Evolutionary conservation across 2,888 invertebrate genomes (phyloP).

Genomic region (Metellina segmentata): DNA sequence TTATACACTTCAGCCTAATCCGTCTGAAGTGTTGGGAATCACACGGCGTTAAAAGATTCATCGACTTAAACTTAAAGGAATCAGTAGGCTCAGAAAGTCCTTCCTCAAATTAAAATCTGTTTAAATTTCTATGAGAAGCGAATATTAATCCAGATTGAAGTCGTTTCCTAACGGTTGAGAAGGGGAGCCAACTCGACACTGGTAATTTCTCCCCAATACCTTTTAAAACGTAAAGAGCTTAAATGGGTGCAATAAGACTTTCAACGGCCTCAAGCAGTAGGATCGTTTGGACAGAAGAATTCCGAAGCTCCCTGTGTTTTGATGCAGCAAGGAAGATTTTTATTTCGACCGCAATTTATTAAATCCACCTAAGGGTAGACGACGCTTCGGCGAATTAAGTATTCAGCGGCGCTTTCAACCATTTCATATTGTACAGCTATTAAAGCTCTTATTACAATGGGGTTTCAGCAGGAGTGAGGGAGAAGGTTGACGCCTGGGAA

Average conservation of each 20-base stretch:
- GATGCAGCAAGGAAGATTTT: not conserved
- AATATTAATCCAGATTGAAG: constrained; percentile 7
- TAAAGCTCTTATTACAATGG: constrained; percentile 22
- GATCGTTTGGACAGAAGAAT: not conserved
- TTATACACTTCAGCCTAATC: too few relatives aligned
- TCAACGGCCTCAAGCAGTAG: too few relatives aligned
- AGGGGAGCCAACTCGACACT: not conserved
- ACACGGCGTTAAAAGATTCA: too few relatives aligned
- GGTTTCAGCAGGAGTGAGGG: not conserved
- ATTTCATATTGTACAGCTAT: not conserved
- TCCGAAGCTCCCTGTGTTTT: not conserved
- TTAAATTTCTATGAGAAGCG: not conserved
- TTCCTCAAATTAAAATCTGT: not conserved
- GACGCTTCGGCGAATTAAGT: not conserved
- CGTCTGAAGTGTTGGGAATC: too few relatives aligned
- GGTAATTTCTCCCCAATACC: not conserved
- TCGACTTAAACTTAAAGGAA: too few relatives aligned
- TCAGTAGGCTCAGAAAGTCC: too few relatives aligned
- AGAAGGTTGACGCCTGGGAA: not conserved
- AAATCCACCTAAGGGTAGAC: not conserved
- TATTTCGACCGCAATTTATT: constrained; percentile 7
- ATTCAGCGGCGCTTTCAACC: not conserved
- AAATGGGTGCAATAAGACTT: not conserved
- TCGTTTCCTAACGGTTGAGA: not conserved
- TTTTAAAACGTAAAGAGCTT: constrained; percentile 7